A percentile compares a stretch with the other conserved stretches of the same genome.
These are phyloP conservation scores for Chaetodon auriga DNA, from an alignment of 2,113 vertebrate species.

Conservation along the genomic window DNA sequence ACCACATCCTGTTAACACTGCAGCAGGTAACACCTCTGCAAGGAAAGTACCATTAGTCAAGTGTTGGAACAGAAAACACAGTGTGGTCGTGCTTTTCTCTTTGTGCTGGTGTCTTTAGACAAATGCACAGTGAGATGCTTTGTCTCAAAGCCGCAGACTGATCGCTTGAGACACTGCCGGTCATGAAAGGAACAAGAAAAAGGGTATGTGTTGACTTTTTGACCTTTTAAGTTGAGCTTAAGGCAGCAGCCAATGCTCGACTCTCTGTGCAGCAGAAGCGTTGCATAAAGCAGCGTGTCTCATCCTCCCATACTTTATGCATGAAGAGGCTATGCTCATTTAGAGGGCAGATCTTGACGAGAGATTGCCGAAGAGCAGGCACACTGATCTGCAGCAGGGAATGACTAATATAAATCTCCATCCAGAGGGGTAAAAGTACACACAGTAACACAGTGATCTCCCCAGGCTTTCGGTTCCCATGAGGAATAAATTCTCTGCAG, in stretches of 20 bases:
- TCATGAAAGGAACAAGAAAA: neutral
- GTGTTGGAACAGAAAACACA: neutral
- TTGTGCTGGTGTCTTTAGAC: neutral
- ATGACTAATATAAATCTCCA: conserved; percentile 29
- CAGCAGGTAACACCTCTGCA: conserved; percentile 31
- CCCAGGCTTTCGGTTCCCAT: neutral
- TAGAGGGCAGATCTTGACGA: conserved; percentile 10
- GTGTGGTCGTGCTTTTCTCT: neutral
- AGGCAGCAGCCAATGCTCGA: neutral
- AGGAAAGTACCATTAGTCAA: conserved; percentile 41
- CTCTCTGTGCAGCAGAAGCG: neutral
- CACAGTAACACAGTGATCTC: neutral
- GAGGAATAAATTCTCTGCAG: conserved; percentile 12
- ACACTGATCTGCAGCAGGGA: conserved; percentile 8
- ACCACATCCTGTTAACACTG: conserved; percentile 78
- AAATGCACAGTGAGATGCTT: neutral
- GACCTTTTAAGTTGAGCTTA: neutral
- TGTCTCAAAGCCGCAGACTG: conserved; percentile 33
- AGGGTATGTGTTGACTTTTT: neutral
- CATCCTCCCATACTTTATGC: conserved; percentile 17
- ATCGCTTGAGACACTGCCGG: neutral
- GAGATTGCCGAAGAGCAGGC: conserved; percentile 6
- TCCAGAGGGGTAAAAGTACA: conserved; percentile 9
- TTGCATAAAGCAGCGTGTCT: conserved; percentile 18
- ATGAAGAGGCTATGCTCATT: conserved; percentile 4